Conservation (phyloP, 2,888 invertebrate genomes). For the Pardosa pseudoannulata region DNA sequence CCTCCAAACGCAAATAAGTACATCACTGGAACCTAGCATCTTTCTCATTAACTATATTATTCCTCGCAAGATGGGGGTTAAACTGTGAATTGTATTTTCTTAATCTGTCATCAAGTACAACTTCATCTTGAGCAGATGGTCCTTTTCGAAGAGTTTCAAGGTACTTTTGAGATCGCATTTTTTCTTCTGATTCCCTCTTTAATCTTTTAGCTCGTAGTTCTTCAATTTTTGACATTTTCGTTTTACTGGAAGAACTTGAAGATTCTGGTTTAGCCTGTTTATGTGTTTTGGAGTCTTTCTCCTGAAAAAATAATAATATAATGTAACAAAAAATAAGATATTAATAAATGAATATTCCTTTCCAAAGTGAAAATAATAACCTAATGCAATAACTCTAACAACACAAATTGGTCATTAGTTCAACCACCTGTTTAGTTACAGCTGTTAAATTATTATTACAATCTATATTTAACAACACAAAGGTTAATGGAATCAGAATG, state of each 20-base stretch:
- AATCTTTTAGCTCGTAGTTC: conserved; percentile 87
- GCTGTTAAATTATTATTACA: too few relatives aligned
- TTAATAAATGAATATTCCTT: too few relatives aligned
- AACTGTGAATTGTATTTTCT: conserved; percentile 97
- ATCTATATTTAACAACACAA: too few relatives aligned
- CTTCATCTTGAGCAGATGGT: conserved; percentile 79
- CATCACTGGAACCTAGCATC: neutral
- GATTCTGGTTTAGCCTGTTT: conserved; percentile 63
- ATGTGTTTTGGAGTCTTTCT: neutral
- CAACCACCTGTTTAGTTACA: too few relatives aligned
- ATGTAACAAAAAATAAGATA: too few relatives aligned
- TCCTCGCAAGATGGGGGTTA: conserved; percentile 84
- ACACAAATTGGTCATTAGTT: too few relatives aligned
- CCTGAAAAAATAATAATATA: neutral
- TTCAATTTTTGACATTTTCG: conserved; percentile 79
- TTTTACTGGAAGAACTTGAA: conserved; percentile 73
- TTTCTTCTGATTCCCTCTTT: conserved; percentile 88
- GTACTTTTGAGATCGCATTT: conserved; percentile 83
- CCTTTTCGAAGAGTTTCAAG: conserved; percentile 80
- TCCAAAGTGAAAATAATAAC: too few relatives aligned
- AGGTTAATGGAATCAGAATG: too few relatives aligned
- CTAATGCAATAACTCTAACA: too few relatives aligned
- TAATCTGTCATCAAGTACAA: conserved; percentile 79
- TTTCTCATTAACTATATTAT: conserved; percentile 73
- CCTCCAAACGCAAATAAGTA: too few relatives aligned